A percentile compares a stretch with the other conserved stretches of the same genome.
Evolutionary conservation across 2,797 vertebrate species (phyloP).

Genomic region (Hylomyscus alleni): DNA sequence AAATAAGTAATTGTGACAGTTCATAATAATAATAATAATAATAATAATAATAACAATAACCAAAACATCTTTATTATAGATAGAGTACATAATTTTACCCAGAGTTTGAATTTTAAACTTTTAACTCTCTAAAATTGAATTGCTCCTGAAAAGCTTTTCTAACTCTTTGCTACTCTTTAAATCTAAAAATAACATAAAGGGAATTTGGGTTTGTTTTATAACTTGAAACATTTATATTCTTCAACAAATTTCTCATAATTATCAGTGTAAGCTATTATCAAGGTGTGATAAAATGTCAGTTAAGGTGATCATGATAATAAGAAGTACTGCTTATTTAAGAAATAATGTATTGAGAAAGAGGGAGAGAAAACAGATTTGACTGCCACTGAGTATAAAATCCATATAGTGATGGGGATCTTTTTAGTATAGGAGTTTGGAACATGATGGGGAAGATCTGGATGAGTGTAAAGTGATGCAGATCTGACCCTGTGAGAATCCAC

Average conservation of each 20-base stretch:
- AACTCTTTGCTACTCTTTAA: slow-evolving; percentile 52
- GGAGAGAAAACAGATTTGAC: slow-evolving; percentile 20
- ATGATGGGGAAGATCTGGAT: background rate
- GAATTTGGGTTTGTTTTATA: slow-evolving; percentile 45
- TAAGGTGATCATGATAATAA: background rate
- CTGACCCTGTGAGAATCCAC: background rate
- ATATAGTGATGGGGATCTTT: slow-evolving; percentile 17
- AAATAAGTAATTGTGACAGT: slow-evolving; percentile 15
- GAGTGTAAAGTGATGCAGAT: background rate
- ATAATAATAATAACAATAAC: slow-evolving; percentile 32
- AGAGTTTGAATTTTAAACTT: slow-evolving; percentile 61
- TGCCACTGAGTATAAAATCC: background rate
- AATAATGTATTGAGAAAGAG: slow-evolving; percentile 50
- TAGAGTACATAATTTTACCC: background rate
- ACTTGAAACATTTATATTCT: slow-evolving; percentile 47
- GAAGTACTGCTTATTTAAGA: slow-evolving; percentile 47
- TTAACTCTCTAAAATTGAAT: slow-evolving; percentile 42
- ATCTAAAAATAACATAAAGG: slow-evolving; percentile 26
- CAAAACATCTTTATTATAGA: slow-evolving; percentile 39
- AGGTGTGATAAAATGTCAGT: slow-evolving; percentile 13
- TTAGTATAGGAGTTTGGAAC: background rate
- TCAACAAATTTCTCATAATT: slow-evolving; percentile 33
- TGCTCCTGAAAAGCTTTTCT: slow-evolving; percentile 53
- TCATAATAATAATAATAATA: slow-evolving; percentile 37
- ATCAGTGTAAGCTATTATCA: background rate